phyloP scores from a whole-genome alignment of 2,797 vertebrate genomes.

The Serranus cabrilla region DNA sequence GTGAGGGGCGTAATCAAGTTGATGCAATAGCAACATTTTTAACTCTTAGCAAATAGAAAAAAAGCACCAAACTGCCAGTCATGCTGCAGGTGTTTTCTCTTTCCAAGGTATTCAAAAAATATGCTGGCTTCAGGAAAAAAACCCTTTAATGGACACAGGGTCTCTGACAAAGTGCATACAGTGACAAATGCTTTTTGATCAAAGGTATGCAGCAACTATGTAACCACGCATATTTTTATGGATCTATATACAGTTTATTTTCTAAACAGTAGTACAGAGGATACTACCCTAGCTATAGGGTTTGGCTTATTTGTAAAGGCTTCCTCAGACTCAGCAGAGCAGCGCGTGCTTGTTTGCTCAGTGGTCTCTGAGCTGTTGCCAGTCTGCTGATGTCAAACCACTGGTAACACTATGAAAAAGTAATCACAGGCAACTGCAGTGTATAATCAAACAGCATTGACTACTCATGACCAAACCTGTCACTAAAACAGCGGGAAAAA shows the following conservation, averaged over 20 bases:
- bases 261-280: background rate
- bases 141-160: too few relatives aligned
- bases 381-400: slow-evolving; percentile 21
- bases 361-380: slow-evolving; percentile 13
- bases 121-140: too few relatives aligned
- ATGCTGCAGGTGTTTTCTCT: too few relatives aligned
- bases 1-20: too few relatives aligned
- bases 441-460: slow-evolving; percentile 25
- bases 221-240: background rate
- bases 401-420: slow-evolving; percentile 29
- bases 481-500: slow-evolving; percentile 31
- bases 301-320: slow-evolving; percentile 13
- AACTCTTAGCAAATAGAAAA: too few relatives aligned
- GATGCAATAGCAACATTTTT: too few relatives aligned
- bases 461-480: slow-evolving; percentile 28
- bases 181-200: too few relatives aligned
- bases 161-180: too few relatives aligned
- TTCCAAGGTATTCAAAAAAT: too few relatives aligned
- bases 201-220: background rate
- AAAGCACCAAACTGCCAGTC: too few relatives aligned
- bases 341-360: slow-evolving; percentile 25
- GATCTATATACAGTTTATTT: too few relatives aligned
- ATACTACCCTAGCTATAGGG: background rate
- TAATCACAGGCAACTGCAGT: slow-evolving; percentile 11
- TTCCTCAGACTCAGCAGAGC: slow-evolving; percentile 18